Evolutionary conservation across 1,140 invertebrate genomes (phyloP).

Genomic region (Arctopsyche grandis): DNA sequence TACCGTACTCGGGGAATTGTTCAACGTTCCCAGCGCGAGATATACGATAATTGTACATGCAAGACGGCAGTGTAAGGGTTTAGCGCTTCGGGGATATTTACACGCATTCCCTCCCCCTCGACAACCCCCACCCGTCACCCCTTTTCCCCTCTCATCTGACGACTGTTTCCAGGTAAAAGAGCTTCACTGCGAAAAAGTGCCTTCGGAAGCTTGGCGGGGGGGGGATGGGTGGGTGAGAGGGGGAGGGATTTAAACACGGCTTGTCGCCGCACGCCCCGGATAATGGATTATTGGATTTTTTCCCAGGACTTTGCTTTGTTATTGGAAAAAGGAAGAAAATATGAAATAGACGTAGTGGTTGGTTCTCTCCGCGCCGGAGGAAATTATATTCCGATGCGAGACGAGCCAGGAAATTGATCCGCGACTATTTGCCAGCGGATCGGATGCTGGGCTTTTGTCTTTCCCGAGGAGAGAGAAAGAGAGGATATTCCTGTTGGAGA

Average conservation of each 20-base stretch:
- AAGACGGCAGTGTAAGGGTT: background rate
- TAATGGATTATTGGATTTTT: slow-evolving; percentile 25
- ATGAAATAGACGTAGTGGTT: background rate
- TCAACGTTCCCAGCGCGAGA: too few relatives aligned
- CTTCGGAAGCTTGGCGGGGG: too few relatives aligned
- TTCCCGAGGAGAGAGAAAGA: background rate
- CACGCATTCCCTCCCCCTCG: background rate
- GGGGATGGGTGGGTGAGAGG: background rate
- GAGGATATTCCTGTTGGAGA: background rate
- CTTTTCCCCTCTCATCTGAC: too few relatives aligned
- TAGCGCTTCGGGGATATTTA: slow-evolving; percentile 4
- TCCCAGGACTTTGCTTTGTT: background rate
- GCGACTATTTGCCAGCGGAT: slow-evolving; percentile 7
- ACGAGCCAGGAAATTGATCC: slow-evolving; percentile 16
- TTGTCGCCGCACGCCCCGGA: background rate
- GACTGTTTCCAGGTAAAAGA: background rate
- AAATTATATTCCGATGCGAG: slow-evolving; percentile 8
- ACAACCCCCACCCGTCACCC: too few relatives aligned
- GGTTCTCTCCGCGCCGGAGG: background rate
- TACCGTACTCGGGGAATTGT: too few relatives aligned
- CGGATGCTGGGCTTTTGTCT: slow-evolving; percentile 15
- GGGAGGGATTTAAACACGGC: background rate
- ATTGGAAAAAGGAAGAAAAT: background rate
- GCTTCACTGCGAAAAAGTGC: background rate
- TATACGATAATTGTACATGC: too few relatives aligned